Percentiles rank a stretch among this genome's conserved stretches.
phyloP scores from a whole-genome alignment of 2,797 vertebrate species.

The Anniella stebbinsi region DNA sequence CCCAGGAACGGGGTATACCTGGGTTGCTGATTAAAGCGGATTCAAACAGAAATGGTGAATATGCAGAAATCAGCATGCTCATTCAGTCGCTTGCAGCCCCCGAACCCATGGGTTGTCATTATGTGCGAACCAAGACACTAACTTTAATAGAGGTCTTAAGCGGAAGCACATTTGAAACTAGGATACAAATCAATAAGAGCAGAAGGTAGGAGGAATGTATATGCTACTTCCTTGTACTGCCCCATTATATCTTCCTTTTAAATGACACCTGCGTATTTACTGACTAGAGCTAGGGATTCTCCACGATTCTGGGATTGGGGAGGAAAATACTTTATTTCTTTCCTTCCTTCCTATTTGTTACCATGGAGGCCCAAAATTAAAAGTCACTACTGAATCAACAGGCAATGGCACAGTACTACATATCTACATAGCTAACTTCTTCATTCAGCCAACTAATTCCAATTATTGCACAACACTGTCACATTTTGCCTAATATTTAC shows the following conservation, averaged over 20 bases:
- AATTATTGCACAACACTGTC: neutral
- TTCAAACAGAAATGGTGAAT: too few relatives aligned
- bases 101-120: too few relatives aligned
- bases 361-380: neutral
- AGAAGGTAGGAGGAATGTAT: neutral
- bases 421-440: neutral
- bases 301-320: neutral
- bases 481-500: neutral
- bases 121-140: neutral
- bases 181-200: constrained; percentile 15
- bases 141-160: constrained; percentile 34
- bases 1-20: too few relatives aligned
- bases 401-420: neutral
- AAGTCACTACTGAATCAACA: neutral
- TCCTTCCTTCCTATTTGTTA: neutral
- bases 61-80: too few relatives aligned
- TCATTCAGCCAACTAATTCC: neutral
- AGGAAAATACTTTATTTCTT: neutral
- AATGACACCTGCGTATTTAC: neutral
- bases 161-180: constrained; percentile 39
- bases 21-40: too few relatives aligned
- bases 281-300: neutral
- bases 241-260: neutral
- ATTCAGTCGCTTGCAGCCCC: too few relatives aligned
- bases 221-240: neutral